Base-by-base conservation (phyloP, 1,140 invertebrate genomes). In the Drosophila sp. region DNA sequence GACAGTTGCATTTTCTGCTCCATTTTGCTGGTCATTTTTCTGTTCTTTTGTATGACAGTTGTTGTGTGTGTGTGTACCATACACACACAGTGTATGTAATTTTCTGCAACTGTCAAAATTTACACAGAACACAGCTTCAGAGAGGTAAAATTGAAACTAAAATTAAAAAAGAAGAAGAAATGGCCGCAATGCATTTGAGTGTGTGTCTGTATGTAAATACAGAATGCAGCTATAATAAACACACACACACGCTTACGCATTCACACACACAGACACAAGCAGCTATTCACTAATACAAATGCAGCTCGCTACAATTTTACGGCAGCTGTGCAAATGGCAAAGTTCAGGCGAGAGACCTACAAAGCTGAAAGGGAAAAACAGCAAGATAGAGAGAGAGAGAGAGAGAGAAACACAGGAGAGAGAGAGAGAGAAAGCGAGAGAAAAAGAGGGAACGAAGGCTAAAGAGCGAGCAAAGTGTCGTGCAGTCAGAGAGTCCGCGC, bases 101-200 rank as follows among this genome's bases (percentile, higher is more conserved):
- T 66, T 58, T 67, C 38, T 59, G 63, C 63, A 76, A 62, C 74
- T 77, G 75, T 75, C 75, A 75, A 70, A 77, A 77, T 59, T 74
- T 65, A 63, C 58, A 63, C 34, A 38, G 29, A 45, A n/a, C 65
- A 34, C 43, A 40, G 53, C 71, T 27, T 43, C 40, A 21, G 34
- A 48, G 61, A 73, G 61, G 65, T 71, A 51, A 65, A 78, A 78
- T 71, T 65, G 72, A 56, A 76, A 61, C 72, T 65, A 50, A 78
- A 78, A 78, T 76, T 71, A 77, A 72, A 58, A 5, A 72, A 40
- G 27, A 54, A 34, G 51, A 53, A 69, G 36, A 58, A 66, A 56
- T 58, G 16, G 45, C 43, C 41, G 50, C 65, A 61, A 61, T 70
- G 63, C 11, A 29, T 63, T 63, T 62, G 25, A 29, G 29, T 46